These are phyloP conservation scores for Vicugna pacos DNA, from an alignment of 2,113 vertebrate genomes.

Conservation along the genomic window DNA sequence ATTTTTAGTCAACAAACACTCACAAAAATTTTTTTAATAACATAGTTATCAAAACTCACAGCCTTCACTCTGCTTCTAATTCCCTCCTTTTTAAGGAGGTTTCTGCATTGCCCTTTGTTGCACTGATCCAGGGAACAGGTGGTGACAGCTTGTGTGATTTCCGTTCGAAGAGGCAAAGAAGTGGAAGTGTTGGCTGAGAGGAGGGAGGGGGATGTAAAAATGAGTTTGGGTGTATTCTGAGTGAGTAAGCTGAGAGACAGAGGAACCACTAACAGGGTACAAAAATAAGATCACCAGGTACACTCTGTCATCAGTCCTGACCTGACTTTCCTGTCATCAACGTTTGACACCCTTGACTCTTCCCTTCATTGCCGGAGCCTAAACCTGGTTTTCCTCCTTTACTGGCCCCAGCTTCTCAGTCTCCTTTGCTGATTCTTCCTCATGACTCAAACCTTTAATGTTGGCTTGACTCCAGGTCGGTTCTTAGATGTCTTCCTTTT, in stretches of 20 bases:
- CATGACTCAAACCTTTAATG: neutral
- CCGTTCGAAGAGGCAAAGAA: neutral
- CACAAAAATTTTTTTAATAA: neutral
- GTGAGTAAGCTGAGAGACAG: neutral
- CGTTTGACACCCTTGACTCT: neutral
- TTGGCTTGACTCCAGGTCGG: neutral
- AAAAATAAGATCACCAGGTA: neutral
- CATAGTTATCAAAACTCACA: neutral
- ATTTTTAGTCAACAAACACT: constrained; percentile 62
- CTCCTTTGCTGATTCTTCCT: neutral
- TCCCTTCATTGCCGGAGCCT: neutral
- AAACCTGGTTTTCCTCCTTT: neutral
- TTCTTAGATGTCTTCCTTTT: neutral
- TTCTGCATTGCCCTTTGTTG: neutral
- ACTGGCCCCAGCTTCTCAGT: neutral
- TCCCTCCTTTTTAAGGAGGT: neutral
- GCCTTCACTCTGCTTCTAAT: neutral
- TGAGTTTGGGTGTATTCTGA: neutral
- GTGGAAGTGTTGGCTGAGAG: neutral
- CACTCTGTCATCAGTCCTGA: neutral
- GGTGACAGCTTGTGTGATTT: neutral
- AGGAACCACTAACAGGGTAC: neutral
- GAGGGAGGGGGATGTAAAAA: neutral
- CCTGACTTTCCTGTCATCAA: neutral
- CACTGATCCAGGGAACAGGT: constrained; percentile 7